These are phyloP conservation scores for Epizoanthus stellaris DNA, from an alignment of 92 coral and sea anemone genomes.

Conservation along the genomic window DNA sequence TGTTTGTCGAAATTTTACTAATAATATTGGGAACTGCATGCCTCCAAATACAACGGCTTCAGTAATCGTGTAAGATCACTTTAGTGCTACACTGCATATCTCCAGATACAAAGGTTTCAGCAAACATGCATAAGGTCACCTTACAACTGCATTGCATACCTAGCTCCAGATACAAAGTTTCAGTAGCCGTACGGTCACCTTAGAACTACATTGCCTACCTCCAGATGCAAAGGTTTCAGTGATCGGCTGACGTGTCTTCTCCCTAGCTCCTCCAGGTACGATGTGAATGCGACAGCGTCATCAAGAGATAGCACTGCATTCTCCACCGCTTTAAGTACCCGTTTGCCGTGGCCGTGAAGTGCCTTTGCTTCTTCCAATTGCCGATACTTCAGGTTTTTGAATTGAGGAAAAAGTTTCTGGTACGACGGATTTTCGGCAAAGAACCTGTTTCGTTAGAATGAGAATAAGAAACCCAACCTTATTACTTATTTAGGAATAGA, in stretches of 20 bases:
- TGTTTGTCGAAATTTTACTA: too few species aligned
- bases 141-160: too few species aligned
- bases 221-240: conserved; percentile 75
- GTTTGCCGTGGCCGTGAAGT: conserved; percentile 83
- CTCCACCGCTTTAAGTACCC: conserved; percentile 88
- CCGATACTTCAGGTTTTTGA: conserved; percentile 61
- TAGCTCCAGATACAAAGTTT: background rate
- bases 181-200: background rate
- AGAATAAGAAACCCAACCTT: background rate
- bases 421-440: conserved; percentile 78
- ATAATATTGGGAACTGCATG: too few species aligned
- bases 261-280: conserved; percentile 87
- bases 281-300: conserved; percentile 74
- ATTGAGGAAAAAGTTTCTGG: conserved; percentile 87
- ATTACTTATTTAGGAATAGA: too few species aligned
- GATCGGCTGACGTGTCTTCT: conserved; percentile 81
- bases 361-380: conserved; percentile 73
- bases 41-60: too few species aligned
- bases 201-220: conserved; percentile 59
- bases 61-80: too few species aligned
- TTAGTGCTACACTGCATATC: background rate
- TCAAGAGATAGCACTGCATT: conserved; percentile 82
- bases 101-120: background rate
- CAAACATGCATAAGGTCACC: background rate
- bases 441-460: conserved; percentile 52